A percentile compares a stretch with the other conserved stretches of the same genome.
Conservation (phyloP, 2,888 invertebrate species). For the Hetaerina titia region DNA sequence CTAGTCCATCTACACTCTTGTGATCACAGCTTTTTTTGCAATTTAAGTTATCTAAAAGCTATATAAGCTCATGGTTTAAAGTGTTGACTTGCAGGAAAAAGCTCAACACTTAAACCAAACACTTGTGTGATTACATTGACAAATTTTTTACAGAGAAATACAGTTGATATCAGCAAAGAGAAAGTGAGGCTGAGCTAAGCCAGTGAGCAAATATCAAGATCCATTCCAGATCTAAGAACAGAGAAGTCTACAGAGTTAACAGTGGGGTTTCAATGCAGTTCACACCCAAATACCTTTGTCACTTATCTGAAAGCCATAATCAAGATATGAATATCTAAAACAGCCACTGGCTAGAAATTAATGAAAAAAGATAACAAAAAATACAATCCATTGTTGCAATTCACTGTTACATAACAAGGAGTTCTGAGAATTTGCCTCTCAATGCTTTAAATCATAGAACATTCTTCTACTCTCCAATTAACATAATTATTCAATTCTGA, state of each 20-base stretch:
- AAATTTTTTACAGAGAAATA: slow-evolving; percentile 4
- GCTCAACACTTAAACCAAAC: slow-evolving; percentile 50
- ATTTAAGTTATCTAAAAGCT: slow-evolving; percentile 44
- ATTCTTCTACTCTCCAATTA: neutral
- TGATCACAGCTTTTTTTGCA: slow-evolving; percentile 63
- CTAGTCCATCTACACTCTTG: slow-evolving; percentile 29
- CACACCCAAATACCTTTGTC: neutral
- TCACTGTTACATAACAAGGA: neutral
- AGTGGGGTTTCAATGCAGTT: neutral
- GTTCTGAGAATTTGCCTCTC: neutral
- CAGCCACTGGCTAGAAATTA: neutral
- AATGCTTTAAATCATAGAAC: neutral
- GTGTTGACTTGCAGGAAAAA: neutral
- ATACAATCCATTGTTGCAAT: neutral
- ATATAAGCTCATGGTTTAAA: slow-evolving; percentile 42
- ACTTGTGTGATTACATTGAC: neutral
- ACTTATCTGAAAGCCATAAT: neutral
- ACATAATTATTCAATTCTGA: neutral
- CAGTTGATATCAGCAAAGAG: slow-evolving; percentile 27
- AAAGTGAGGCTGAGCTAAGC: slow-evolving; percentile 32
- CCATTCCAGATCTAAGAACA: neutral
- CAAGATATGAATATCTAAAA: neutral
- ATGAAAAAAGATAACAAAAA: neutral
- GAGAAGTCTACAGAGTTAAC: neutral
- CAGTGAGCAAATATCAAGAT: slow-evolving; percentile 54